These are phyloP conservation scores for Drosophila recens DNA, from an alignment of 2,888 invertebrate species.

Conservation along the genomic window DNA sequence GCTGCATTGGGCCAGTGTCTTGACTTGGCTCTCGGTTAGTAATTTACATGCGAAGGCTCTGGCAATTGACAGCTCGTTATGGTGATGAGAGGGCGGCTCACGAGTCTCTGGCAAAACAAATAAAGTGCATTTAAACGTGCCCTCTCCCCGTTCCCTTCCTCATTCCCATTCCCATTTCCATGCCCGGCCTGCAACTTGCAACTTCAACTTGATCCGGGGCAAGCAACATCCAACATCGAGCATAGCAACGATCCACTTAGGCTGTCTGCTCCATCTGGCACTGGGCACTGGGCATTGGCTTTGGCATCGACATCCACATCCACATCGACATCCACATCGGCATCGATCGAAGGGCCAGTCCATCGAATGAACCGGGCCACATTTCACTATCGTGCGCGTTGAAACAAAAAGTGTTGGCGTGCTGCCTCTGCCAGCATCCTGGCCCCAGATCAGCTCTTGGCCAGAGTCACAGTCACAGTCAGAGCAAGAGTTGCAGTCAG, in stretches of 20 bases:
- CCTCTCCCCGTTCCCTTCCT: too few species aligned
- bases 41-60: constrained; percentile 59
- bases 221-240: constrained; percentile 26
- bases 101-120: constrained; percentile 56
- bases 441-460: constrained; percentile 54
- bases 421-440: constrained; percentile 63
- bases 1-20: constrained; percentile 16
- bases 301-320: constrained; percentile 29
- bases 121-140: constrained; percentile 70
- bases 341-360: constrained; percentile 43
- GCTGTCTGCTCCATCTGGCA: constrained; percentile 68
- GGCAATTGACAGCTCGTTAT: constrained; percentile 65
- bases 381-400: constrained; percentile 74
- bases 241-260: constrained; percentile 75
- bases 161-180: too few species aligned
- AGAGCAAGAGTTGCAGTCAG: constrained; percentile 48
- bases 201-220: constrained; percentile 9
- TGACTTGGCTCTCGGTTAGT: constrained; percentile 32
- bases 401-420: constrained; percentile 82
- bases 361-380: constrained; percentile 46
- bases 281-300: constrained; percentile 8
- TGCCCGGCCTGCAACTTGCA: too few species aligned
- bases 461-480: constrained; percentile 47
- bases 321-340: constrained; percentile 14
- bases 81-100: constrained; percentile 59